Conservation (phyloP, 2,888 invertebrate species). For the Lasius fuliginosus region DNA sequence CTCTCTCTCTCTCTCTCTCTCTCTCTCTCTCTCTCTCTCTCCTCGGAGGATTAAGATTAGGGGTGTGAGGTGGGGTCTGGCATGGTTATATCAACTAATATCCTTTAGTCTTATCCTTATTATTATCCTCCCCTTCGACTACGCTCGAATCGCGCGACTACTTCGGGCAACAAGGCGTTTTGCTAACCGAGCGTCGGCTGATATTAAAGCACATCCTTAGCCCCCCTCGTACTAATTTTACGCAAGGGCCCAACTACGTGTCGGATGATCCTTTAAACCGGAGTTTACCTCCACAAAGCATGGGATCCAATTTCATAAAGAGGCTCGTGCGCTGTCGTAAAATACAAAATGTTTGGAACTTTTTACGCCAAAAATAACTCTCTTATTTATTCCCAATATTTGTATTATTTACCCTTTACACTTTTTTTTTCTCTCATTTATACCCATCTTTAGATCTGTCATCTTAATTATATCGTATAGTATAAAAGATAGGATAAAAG, state of each 20-base stretch:
- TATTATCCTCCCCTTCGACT: conserved; percentile 80
- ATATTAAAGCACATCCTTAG: conserved; percentile 81
- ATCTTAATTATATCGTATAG: background rate
- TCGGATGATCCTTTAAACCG: conserved; percentile 70
- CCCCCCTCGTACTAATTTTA: conserved; percentile 79
- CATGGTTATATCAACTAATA: conserved; percentile 83
- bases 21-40: conserved; percentile 56
- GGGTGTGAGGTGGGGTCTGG: conserved; percentile 53
- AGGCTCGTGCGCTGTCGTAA: background rate
- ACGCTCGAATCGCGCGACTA: conserved; percentile 67
- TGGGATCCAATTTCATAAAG: conserved; percentile 27
- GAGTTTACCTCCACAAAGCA: conserved; percentile 47
- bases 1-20: conserved; percentile 58
- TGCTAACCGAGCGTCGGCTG: conserved; percentile 74
- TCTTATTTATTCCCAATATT: background rate
- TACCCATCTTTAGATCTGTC: background rate
- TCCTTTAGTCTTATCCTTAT: conserved; percentile 84
- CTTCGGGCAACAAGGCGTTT: conserved; percentile 65
- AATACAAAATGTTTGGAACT: background rate
- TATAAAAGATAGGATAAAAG: no score
- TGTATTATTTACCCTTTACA: background rate
- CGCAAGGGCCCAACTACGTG: conserved; percentile 56
- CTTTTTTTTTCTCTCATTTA: background rate
- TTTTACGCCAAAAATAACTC: background rate
- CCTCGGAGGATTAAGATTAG: conserved; percentile 55